Percentiles rank a stretch among this genome's conserved stretches.
These are phyloP conservation scores for Caenorhabditis sp. DNA, from an alignment of 2,888 invertebrate genomes.

Conservation along the genomic window DNA sequence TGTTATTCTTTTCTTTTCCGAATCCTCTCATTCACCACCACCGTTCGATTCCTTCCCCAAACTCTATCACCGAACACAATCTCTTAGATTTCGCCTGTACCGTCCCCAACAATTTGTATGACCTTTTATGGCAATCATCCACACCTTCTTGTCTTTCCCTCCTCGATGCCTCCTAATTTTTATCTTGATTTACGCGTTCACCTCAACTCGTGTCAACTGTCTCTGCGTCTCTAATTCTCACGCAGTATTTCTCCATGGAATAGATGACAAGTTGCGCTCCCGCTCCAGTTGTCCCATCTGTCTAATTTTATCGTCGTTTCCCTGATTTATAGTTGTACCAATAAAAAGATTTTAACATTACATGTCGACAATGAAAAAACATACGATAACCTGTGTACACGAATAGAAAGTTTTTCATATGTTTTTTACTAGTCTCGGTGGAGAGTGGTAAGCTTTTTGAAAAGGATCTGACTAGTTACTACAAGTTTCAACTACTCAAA, in stretches of 20 bases:
- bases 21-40: neutral
- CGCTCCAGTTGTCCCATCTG: constrained; percentile 26
- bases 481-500: no score
- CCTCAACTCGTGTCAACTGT: constrained; percentile 50
- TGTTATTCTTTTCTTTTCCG: neutral
- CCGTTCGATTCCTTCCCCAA: constrained; percentile 14
- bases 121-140: constrained; percentile 65
- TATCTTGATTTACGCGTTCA: constrained; percentile 64
- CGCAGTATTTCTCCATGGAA: neutral
- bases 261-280: constrained; percentile 41
- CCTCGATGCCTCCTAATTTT: constrained; percentile 6
- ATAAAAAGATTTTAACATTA: constrained; percentile 9
- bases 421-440: no score
- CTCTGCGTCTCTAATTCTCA: constrained; percentile 4
- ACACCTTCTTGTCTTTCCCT: constrained; percentile 32
- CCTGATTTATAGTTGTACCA: constrained; percentile 52
- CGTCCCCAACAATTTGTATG: constrained; percentile 49
- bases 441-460: no score
- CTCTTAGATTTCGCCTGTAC: constrained; percentile 8
- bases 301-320: constrained; percentile 62
- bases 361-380: neutral
- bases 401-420: no score
- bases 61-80: constrained; percentile 43
- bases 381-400: no score
- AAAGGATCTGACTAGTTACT: no score